Percentiles rank a stretch among this genome's conserved stretches.
These are phyloP conservation scores for Physocephala rufipes DNA, from an alignment of 2,888 invertebrate species.

Conservation along the genomic window DNA sequence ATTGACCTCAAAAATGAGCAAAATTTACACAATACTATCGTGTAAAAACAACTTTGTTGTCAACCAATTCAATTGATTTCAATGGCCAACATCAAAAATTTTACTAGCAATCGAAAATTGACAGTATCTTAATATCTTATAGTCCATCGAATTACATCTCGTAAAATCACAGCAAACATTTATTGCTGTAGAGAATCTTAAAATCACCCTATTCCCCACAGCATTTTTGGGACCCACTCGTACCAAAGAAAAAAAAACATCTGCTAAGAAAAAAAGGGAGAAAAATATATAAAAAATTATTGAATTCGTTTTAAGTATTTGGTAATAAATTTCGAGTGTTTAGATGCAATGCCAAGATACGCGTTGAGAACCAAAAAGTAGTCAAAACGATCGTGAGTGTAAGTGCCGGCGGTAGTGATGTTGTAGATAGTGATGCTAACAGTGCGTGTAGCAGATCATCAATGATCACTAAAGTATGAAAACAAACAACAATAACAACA, in stretches of 20 bases:
- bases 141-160: constrained; percentile 16
- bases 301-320: constrained; percentile 33
- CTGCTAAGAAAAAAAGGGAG: no score
- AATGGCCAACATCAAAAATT: constrained; percentile 14
- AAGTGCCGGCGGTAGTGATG: constrained; percentile 8
- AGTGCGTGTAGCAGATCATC: constrained; percentile 5
- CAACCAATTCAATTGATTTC: constrained; percentile 33
- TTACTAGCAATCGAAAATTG: no score
- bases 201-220: background rate
- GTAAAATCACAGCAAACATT: constrained; percentile 21
- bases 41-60: constrained; percentile 5
- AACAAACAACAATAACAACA: constrained; percentile 25
- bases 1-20: constrained; percentile 36
- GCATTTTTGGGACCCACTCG: background rate
- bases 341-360: background rate
- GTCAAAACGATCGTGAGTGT: background rate
- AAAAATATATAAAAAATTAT: constrained; percentile 17
- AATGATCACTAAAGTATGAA: no score
- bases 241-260: no score
- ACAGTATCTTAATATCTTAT: constrained; percentile 21
- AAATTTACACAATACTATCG: constrained; percentile 22
- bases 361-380: background rate
- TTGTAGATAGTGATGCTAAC: background rate
- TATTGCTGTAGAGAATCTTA: background rate
- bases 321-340: constrained; percentile 22